phyloP scores from a whole-genome alignment of 2,888 invertebrate genomes.

The Eupeodes luniger region DNA sequence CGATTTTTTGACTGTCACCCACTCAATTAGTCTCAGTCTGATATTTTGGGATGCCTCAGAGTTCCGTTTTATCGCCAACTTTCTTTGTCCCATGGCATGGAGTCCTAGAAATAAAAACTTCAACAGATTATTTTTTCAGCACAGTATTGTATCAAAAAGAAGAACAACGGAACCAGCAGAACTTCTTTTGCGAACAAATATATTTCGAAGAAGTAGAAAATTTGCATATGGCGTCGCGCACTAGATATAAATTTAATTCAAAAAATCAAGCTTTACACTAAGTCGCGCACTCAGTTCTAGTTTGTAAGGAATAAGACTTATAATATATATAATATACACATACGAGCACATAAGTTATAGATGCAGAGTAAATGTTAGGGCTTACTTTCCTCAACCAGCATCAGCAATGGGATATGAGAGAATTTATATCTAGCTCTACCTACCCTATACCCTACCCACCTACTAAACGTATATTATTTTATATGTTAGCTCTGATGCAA shows the following conservation, averaged over 20 bases:
- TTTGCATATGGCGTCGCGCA: conserved; percentile 59
- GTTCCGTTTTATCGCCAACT: too few relatives aligned
- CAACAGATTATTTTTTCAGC: not conserved
- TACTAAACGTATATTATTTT: not conserved
- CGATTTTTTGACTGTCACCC: too few relatives aligned
- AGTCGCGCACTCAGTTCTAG: conserved; percentile 41
- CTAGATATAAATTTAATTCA: conserved; percentile 49
- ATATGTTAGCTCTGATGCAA: conserved; percentile 19
- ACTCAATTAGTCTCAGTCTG: too few relatives aligned
- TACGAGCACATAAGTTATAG: too few relatives aligned
- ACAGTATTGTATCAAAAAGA: not conserved
- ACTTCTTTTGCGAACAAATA: conserved; percentile 62
- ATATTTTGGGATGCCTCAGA: too few relatives aligned
- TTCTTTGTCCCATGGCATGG: too few relatives aligned
- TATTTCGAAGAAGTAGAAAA: conserved; percentile 57
- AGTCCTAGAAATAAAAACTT: too few relatives aligned
- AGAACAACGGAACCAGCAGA: conserved; percentile 10
- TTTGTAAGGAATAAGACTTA: conserved; percentile 21
- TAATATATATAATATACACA: not conserved
- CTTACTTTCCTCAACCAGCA: not conserved
- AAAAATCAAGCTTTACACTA: conserved; percentile 60
- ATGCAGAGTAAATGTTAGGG: not conserved
- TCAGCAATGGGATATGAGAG: not conserved
- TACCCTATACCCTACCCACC: too few relatives aligned
- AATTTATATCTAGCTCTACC: not conserved